Evolutionary conservation across 2,113 vertebrate species (phyloP).

Genomic region (Phycodurus eques): DNA sequence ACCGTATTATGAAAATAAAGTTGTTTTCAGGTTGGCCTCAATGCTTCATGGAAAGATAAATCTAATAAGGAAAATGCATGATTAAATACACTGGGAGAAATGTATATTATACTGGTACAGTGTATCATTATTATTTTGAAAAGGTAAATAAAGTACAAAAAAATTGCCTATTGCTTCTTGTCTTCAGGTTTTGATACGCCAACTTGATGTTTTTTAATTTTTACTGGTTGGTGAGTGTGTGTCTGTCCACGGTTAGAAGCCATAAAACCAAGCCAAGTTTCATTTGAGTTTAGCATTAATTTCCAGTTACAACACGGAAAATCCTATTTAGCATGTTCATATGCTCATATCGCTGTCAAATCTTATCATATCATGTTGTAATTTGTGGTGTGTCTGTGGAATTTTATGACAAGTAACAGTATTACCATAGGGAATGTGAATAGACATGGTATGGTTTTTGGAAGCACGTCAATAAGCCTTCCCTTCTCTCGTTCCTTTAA

Average conservation of each 20-base stretch:
- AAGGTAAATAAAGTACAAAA: too few species aligned
- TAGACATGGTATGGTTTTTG: not conserved
- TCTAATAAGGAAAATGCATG: too few species aligned
- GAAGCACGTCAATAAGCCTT: not conserved
- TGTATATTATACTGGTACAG: too few species aligned
- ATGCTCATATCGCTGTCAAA: not conserved
- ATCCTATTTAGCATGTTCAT: not conserved
- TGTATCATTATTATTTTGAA: too few species aligned
- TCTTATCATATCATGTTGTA: not conserved
- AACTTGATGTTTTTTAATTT: not conserved
- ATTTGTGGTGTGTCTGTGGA: not conserved
- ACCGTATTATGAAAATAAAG: not conserved
- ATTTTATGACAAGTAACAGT: not conserved
- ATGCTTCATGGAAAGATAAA: too few species aligned
- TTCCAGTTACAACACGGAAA: not conserved
- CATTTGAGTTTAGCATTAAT: not conserved
- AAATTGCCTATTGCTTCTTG: too few species aligned
- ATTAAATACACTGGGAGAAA: too few species aligned
- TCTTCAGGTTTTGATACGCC: not conserved
- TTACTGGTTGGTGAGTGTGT: not conserved
- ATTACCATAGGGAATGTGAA: not conserved
- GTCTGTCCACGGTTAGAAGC: not conserved
- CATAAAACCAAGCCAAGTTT: not conserved
- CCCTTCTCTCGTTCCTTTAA: not conserved
- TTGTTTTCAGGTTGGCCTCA: not conserved